Base-by-base conservation (phyloP, 2,888 invertebrate genomes). In the Drosophila subsilvestris region DNA sequence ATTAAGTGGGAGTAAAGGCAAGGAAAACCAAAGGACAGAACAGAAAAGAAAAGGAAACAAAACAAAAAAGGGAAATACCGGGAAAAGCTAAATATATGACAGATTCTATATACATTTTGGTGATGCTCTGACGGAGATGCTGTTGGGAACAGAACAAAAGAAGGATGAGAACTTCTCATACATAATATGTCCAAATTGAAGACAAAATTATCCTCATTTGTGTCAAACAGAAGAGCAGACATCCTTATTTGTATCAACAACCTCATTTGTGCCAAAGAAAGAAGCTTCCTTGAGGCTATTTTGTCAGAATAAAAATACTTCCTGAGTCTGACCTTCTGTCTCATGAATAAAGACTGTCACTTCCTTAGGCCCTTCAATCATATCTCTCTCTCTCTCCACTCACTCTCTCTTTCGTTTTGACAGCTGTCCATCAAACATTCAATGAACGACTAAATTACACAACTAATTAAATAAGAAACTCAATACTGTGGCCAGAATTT, bases 361-460 rank as follows among this genome's bases (percentile, higher is more conserved):
- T 48, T 67, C 47, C 47, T 25, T 25, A 48, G 29, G 55, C 55
- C 68, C 67, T 67, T 68, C 48, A 66, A 32, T 48, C 68, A 49
- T 43, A n/a, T 14, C 12, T 4, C 12, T n/a, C 18, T 63, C 45
- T n/a, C 10, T 22, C 32, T 32, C 32, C 18, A 49, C 45, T n/a
- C 10, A 18, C 32, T 32, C 32, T 32, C 12, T 5, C 32, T 32
- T 1, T 32, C 14, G 10, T 42, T 57, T 48, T 42, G 25, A n/a
- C 67, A 48, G 69, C 66, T 49, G 48, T 68, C 66, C 43, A 47
- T 66, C 66, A 66, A 56, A 68, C 29, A 43, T 68, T 57, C 68
- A 12, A 55, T 29, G 17, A 49, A 68, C 48, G 68, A 43, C 32
- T 29, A 14, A 56, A 68, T 55, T 66, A 43, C 6, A 7, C 42